Evolutionary conservation across 2,888 invertebrate genomes (phyloP).

Genomic region (Drosophila mimetica): DNA sequence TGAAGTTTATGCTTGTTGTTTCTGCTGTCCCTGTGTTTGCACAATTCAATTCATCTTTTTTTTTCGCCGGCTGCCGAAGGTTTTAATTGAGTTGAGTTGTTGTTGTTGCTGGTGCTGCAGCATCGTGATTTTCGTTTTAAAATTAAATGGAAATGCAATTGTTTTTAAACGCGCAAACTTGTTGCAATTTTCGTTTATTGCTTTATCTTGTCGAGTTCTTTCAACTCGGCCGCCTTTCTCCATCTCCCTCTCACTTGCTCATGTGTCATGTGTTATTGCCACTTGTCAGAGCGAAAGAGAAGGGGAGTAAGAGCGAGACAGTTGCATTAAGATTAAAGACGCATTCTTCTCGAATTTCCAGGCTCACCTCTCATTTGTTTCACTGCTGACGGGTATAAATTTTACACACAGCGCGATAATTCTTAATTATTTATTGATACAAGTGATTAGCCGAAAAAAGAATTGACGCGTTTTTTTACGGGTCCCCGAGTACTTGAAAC

Average conservation of each 20-base stretch:
- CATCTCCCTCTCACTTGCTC: neutral
- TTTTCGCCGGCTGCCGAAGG: constrained; percentile 47
- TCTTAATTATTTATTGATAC: constrained; percentile 58
- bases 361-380: constrained; percentile 26
- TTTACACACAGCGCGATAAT: constrained; percentile 47
- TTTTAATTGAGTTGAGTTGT: constrained; percentile 72
- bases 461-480: constrained; percentile 6
- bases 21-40: constrained; percentile 37
- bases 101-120: constrained; percentile 25
- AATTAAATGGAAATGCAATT: constrained; percentile 71
- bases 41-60: constrained; percentile 36
- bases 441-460: constrained; percentile 43
- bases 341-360: neutral
- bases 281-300: constrained; percentile 11
- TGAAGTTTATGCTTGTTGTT: constrained; percentile 28
- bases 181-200: constrained; percentile 74
- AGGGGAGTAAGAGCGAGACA: neutral
- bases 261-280: constrained; percentile 13
- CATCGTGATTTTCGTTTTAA: constrained; percentile 56
- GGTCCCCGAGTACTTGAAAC: constrained; percentile 26
- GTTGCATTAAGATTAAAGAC: neutral
- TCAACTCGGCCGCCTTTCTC: constrained; percentile 16
- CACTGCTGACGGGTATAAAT: constrained; percentile 25
- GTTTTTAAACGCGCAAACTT: constrained; percentile 65
- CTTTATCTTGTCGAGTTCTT: constrained; percentile 65